phyloP scores from a whole-genome alignment of 2,888 invertebrate genomes.

The Cerastis rubricosa region DNA sequence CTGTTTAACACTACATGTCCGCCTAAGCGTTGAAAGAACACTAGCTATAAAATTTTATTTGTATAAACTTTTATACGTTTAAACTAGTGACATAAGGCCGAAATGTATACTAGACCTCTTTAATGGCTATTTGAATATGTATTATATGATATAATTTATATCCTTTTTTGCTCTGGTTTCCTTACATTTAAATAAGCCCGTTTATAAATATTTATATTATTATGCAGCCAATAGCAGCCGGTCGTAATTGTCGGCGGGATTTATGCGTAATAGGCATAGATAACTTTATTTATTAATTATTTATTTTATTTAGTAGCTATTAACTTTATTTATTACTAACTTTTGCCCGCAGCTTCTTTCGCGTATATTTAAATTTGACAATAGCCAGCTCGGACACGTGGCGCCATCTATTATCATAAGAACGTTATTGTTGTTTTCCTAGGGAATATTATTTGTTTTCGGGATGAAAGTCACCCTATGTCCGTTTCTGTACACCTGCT shows the following conservation, averaged over 20 bases:
- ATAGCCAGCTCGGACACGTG: too few relatives aligned
- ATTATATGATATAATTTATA: slow-evolving; percentile 17
- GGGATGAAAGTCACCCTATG: too few relatives aligned
- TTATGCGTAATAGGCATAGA: background rate
- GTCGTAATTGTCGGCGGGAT: background rate
- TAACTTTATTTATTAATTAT: background rate
- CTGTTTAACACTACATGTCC: slow-evolving; percentile 2
- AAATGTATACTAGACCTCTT: background rate
- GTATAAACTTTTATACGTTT: slow-evolving; percentile 28
- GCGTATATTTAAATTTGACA: too few relatives aligned
- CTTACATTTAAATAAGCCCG: slow-evolving; percentile 23
- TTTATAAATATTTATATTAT: slow-evolving; percentile 36
- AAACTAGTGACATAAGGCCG: slow-evolving; percentile 1
- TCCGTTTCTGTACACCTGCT: too few relatives aligned
- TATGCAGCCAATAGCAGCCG: background rate
- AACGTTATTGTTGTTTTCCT: too few relatives aligned
- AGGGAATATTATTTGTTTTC: too few relatives aligned
- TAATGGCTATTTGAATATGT: slow-evolving; percentile 10
- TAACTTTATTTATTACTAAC: background rate
- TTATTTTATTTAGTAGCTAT: too few relatives aligned
- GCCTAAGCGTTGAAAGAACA: background rate
- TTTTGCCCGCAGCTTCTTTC: too few relatives aligned
- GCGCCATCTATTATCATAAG: too few relatives aligned
- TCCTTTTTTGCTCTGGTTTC: slow-evolving; percentile 28
- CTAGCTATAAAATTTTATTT: background rate